A percentile compares a stretch with the other conserved stretches of the same genome.
phyloP scores from a whole-genome alignment of 2,888 invertebrate species.

The Acleris sparsana region DNA sequence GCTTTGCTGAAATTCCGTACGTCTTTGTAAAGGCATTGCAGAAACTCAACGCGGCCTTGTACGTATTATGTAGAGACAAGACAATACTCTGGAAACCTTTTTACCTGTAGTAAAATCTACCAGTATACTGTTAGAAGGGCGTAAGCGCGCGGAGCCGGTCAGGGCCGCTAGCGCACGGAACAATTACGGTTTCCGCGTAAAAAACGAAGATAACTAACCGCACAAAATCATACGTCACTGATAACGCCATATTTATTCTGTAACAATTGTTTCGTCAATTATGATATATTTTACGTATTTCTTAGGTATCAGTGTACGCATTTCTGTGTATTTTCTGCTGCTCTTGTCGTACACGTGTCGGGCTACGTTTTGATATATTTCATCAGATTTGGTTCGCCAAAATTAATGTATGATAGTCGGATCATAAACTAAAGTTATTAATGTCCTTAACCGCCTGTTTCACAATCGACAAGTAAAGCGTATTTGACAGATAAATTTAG shows the following conservation, averaged over 20 bases:
- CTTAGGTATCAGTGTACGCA: not conserved
- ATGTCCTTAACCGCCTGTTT: too few relatives aligned
- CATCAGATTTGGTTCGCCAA: not conserved
- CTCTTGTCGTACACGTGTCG: too few relatives aligned
- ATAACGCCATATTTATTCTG: not conserved
- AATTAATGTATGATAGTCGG: not conserved
- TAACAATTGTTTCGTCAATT: not conserved
- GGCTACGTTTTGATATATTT: too few relatives aligned
- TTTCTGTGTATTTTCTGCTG: too few relatives aligned
- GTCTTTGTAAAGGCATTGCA: too few relatives aligned
- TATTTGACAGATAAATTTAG: too few relatives aligned
- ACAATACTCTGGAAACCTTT: not conserved
- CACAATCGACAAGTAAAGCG: too few relatives aligned
- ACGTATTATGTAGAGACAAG: not conserved
- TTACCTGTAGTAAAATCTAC: not conserved
- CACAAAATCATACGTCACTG: not conserved
- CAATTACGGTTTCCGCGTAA: slow-evolving; percentile 13
- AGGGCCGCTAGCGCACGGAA: slow-evolving; percentile 18
- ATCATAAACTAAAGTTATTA: not conserved
- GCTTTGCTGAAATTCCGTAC: not conserved
- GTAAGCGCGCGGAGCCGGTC: slow-evolving; percentile 13
- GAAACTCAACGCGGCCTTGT: too few relatives aligned
- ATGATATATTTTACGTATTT: not conserved
- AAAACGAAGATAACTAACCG: not conserved
- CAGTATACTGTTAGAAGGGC: slow-evolving; percentile 21